Conservation (phyloP, 1,140 invertebrate species). For the Monomorium pharaonis region DNA sequence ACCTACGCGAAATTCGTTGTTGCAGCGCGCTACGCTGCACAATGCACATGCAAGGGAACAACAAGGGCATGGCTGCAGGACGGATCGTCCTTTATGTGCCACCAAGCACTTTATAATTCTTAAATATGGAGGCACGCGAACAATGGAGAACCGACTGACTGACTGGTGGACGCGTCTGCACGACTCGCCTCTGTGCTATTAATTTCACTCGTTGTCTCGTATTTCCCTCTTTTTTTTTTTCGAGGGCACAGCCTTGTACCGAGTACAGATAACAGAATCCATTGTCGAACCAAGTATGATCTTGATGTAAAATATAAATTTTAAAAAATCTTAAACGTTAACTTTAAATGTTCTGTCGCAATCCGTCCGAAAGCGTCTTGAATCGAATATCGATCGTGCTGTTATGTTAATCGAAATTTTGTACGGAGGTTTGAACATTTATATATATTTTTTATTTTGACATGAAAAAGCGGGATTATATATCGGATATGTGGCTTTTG, state of each 20-base stretch:
- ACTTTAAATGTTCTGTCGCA: background rate
- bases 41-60: background rate
- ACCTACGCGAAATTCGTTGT: conserved; percentile 23
- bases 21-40: background rate
- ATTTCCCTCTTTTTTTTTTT: background rate
- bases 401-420: background rate
- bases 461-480: background rate
- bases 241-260: background rate
- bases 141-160: conserved; percentile 48
- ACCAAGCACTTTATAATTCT: conserved; percentile 44
- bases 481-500: conserved; percentile 20
- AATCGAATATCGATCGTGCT: background rate
- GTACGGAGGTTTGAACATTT: background rate
- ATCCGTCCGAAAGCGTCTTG: background rate
- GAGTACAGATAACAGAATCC: no score
- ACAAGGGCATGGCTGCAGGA: background rate
- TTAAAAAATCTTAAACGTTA: background rate
- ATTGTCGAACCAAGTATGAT: conserved; percentile 11
- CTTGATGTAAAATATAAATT: conserved; percentile 20
- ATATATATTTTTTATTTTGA: background rate
- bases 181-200: conserved; percentile 12
- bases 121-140: conserved; percentile 41
- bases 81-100: conserved; percentile 30
- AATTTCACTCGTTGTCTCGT: conserved; percentile 20
- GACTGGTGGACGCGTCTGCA: conserved; percentile 25